Conservation (phyloP, 1,140 invertebrate genomes). For the Lordiphosa clarofinis region DNA sequence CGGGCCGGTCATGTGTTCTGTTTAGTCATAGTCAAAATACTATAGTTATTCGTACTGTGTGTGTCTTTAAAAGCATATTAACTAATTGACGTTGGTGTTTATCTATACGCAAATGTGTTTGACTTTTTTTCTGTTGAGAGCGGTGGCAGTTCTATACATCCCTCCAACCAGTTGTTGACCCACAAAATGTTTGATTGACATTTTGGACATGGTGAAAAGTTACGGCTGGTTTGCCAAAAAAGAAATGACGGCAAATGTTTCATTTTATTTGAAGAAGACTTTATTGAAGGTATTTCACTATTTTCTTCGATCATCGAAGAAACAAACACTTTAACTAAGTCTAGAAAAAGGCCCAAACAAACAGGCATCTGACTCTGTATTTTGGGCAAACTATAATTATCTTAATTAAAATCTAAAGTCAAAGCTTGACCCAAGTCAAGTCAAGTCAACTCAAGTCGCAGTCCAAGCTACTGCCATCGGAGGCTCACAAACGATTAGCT, state of each 20-base stretch:
- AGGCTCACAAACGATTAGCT: constrained; percentile 49
- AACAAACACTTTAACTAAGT: too few species aligned
- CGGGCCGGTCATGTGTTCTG: constrained; percentile 25
- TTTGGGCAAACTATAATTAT: constrained; percentile 59
- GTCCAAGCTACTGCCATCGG: constrained; percentile 12
- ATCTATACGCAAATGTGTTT: constrained; percentile 40
- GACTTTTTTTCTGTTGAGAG: constrained; percentile 7
- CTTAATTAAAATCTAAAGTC: constrained; percentile 74
- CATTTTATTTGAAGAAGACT: constrained; percentile 27
- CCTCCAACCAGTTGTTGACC: constrained; percentile 13
- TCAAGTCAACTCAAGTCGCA: constrained; percentile 13
- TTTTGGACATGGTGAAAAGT: constrained; percentile 44
- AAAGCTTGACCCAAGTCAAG: constrained; percentile 54
- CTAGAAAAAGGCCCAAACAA: too few species aligned
- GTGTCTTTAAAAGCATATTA: constrained; percentile 56
- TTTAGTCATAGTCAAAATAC: constrained; percentile 35
- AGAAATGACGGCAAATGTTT: constrained; percentile 50
- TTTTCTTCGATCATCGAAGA: too few species aligned
- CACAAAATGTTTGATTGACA: constrained; percentile 57
- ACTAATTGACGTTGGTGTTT: constrained; percentile 71
- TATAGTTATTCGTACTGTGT: constrained; percentile 8
- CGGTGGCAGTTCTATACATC: not conserved
- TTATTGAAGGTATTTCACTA: too few species aligned
- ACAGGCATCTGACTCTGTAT: constrained; percentile 12
- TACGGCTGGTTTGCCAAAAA: constrained; percentile 14